Evolutionary conservation across 2,113 vertebrate species (phyloP).

Genomic region (Terrapene triunguis): DNA sequence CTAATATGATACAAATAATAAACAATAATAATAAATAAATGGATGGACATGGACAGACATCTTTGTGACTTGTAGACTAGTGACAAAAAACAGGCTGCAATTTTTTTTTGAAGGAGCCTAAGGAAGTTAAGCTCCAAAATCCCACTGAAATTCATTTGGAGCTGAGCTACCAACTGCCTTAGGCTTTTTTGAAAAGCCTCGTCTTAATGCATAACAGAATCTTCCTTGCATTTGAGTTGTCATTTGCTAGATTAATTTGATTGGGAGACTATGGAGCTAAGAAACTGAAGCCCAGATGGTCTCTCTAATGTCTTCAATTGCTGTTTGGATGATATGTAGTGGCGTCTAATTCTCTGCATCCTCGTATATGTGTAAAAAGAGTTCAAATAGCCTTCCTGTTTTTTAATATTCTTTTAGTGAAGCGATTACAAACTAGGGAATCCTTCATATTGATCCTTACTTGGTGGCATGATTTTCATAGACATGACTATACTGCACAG

Average conservation of each 20-base stretch:
- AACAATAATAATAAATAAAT: constrained; percentile 2
- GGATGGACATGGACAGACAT: constrained; percentile 40
- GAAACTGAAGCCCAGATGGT: not conserved
- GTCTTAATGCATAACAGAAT: not conserved
- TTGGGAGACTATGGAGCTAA: not conserved
- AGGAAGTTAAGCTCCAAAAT: constrained; percentile 37
- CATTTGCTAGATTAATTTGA: not conserved
- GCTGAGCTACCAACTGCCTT: constrained; percentile 21
- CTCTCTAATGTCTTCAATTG: not conserved
- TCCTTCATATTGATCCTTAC: not conserved
- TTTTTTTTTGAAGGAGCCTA: constrained; percentile 34
- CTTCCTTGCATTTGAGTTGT: not conserved
- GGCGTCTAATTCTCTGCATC: not conserved
- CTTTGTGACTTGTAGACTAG: not conserved
- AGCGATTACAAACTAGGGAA: not conserved
- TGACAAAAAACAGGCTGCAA: constrained; percentile 48
- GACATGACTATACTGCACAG: not conserved
- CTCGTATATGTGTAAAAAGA: not conserved
- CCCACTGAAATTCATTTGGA: constrained; percentile 39
- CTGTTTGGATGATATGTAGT: not conserved
- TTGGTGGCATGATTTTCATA: not conserved
- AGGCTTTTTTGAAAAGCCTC: not conserved
- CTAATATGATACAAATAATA: constrained; percentile 16
- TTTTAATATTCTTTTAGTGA: not conserved
- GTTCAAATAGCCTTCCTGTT: not conserved